Evolutionary conservation across 2,113 vertebrate genomes (phyloP).

Genomic region (Baryphthengus martii): DNA sequence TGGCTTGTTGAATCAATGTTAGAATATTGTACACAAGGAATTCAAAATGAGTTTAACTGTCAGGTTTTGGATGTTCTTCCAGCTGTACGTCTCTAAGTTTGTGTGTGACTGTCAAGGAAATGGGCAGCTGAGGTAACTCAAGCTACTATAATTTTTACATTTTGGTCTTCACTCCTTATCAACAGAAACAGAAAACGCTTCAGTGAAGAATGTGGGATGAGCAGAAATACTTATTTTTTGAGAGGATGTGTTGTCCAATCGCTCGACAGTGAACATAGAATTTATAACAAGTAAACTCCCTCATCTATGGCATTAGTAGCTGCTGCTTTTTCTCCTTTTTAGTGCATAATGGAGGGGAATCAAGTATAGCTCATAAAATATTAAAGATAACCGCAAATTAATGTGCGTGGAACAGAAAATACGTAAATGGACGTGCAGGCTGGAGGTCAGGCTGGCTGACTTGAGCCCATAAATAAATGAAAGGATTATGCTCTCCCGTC

Average conservation of each 20-base stretch:
- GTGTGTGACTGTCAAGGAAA: background rate
- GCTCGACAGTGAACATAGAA: background rate
- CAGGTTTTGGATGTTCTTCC: background rate
- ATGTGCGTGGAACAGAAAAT: background rate
- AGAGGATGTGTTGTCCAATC: background rate
- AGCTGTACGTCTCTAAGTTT: background rate
- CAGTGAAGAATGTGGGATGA: background rate
- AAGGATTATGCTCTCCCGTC: background rate
- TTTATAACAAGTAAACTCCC: background rate
- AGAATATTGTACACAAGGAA: background rate
- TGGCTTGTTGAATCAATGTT: background rate
- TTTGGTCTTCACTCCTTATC: background rate
- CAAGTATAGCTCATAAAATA: constrained; percentile 4
- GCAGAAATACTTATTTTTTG: background rate
- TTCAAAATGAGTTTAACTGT: background rate
- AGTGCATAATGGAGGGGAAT: background rate
- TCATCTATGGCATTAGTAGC: background rate
- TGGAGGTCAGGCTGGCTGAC: background rate
- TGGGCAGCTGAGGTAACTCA: background rate
- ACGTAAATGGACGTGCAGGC: background rate
- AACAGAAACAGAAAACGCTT: background rate
- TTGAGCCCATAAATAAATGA: constrained; percentile 25
- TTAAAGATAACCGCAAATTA: constrained; percentile 19
- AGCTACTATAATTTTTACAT: background rate
- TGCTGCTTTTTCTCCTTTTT: background rate